These are phyloP conservation scores for Thyatira batis DNA, from an alignment of 2,888 invertebrate genomes.

Conservation along the genomic window DNA sequence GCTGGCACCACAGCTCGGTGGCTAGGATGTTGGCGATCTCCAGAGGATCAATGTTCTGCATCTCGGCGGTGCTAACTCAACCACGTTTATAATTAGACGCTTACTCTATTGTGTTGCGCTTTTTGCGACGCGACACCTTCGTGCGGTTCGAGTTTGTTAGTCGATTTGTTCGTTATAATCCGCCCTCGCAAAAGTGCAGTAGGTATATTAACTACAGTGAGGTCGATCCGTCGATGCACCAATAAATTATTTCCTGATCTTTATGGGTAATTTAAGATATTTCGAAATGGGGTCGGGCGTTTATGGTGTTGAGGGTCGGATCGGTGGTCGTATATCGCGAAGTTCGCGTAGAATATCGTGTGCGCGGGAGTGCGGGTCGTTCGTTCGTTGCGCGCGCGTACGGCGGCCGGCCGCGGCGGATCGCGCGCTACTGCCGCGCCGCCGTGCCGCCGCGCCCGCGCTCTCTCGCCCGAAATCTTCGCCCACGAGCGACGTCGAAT, in stretches of 20 bases:
- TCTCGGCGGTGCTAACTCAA: conserved; percentile 64
- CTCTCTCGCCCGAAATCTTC: conserved; percentile 71
- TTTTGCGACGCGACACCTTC: conserved; percentile 81
- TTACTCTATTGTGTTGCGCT: conserved; percentile 82
- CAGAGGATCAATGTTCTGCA: conserved; percentile 88
- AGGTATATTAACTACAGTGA: conserved; percentile 47
- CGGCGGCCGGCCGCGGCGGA: conserved; percentile 80
- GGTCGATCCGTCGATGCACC: conserved; percentile 55
- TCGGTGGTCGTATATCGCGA: conserved; percentile 61
- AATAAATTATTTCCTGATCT: conserved; percentile 4
- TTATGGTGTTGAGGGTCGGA: conserved; percentile 47
- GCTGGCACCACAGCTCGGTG: conserved; percentile 92
- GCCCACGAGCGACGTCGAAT: conserved; percentile 78
- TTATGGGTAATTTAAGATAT: conserved; percentile 4
- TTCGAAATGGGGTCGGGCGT: conserved; percentile 26
- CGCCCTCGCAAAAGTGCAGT: conserved; percentile 74
- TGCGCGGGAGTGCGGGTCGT: conserved; percentile 81
- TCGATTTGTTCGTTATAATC: conserved; percentile 80
- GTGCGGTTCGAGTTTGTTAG: conserved; percentile 79
- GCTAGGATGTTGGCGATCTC: conserved; percentile 93
- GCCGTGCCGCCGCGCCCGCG: conserved; percentile 63
- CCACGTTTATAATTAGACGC: conserved; percentile 80
- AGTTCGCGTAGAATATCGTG: conserved; percentile 56
- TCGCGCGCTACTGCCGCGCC: conserved; percentile 77
- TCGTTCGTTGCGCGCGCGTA: conserved; percentile 81